Percentiles rank a stretch among this genome's conserved stretches.
These are phyloP conservation scores for Dasypus novemcinctus DNA, from an alignment of 2,113 vertebrate species.

Conservation along the genomic window DNA sequence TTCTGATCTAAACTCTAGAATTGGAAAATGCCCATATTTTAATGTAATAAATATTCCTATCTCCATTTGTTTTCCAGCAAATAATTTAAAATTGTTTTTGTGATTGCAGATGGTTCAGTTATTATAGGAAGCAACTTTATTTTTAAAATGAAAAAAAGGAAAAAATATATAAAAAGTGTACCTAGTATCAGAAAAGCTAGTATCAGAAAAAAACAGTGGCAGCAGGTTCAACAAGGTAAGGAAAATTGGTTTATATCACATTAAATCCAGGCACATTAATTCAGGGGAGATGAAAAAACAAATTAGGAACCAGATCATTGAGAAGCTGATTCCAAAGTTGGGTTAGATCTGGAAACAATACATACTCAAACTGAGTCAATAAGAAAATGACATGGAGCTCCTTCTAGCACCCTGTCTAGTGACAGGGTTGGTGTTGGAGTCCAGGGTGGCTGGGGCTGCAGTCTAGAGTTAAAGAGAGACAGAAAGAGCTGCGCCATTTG, in stretches of 20 bases:
- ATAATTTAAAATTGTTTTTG: background rate
- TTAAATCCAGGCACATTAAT: slow-evolving; percentile 19
- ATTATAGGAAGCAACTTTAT: background rate
- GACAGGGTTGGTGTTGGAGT: background rate
- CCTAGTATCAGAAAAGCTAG: background rate
- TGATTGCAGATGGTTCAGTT: background rate
- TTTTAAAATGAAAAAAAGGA: background rate
- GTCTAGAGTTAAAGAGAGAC: background rate
- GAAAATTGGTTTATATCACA: slow-evolving; percentile 37
- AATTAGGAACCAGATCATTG: slow-evolving; percentile 11
- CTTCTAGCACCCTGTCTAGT: background rate
- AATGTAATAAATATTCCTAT: background rate
- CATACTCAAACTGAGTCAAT: background rate
- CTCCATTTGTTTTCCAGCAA: background rate
- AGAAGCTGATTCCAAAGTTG: background rate
- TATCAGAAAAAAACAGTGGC: background rate
- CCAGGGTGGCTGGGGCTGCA: background rate
- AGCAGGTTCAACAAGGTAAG: background rate
- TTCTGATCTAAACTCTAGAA: background rate
- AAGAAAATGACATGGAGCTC: background rate
- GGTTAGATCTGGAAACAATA: background rate
- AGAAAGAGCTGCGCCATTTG: background rate
- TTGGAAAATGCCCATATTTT: background rate
- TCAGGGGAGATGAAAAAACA: slow-evolving; percentile 21
- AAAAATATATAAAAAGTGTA: background rate